Evolutionary conservation across 2,888 invertebrate species (phyloP), one percentile per base, ranked within the genome.

Genomic region (Machimus atricapillus): DNA sequence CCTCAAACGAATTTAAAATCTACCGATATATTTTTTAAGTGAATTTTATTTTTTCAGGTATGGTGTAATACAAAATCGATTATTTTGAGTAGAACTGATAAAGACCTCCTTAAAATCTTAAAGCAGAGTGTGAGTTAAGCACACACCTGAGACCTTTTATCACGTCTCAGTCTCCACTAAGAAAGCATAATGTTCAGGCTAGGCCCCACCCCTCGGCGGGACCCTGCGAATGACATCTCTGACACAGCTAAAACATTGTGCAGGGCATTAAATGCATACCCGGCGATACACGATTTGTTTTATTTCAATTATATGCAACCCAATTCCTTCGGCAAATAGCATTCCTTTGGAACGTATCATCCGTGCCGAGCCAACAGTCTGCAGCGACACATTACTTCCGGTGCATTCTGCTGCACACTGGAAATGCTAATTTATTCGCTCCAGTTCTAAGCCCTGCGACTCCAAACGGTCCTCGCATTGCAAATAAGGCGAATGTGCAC

Each of bases 381-480:
- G 46, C n/a, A 74, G 74, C 85, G 85, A 74, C 85, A 85, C 74
- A 85, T 85, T 85, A 85, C 19, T 74, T 85, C 85, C 85, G 85
- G 46, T 74, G 85, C 85, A 85, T 85, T 85, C 52, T 73, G 23
- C 23, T 85, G 46, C 74, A 74, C 43, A 74, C 85, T 27, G 74
- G 7, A 85, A 85, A 85, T 74, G 85, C 27, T 83, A 83, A 83
- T 83, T 85, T 85, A 82, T 74, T 19, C 85, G 85, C 74, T 74
- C 85, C 74, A 85, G 31, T 85, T 85, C 58, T 58, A 82, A 19
- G 58, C 23, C 52, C 31, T 79, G 79, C 27, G 31, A 79, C 14
- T 78, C 19, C 8, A 16, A 40, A 23, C 16, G 43, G 79, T 56
- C 27, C 52, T 52, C 46, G 46, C 31, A 79, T 27, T 79, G 78